Evolutionary conservation across 2,797 vertebrate species (phyloP).

Genomic region (Melanotaenia nigrans): DNA sequence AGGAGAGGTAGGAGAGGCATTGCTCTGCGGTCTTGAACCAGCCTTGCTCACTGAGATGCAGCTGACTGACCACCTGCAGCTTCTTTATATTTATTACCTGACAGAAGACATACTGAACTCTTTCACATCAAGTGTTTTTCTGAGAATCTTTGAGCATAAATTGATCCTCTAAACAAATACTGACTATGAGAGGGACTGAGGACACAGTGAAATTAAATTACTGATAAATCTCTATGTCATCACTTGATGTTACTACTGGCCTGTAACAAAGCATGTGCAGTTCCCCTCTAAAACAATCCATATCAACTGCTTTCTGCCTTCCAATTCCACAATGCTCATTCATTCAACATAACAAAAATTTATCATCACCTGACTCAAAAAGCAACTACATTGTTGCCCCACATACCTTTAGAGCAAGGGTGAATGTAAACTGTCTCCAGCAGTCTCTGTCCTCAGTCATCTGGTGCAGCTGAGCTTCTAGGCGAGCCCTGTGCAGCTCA

Average conservation of each 20-base stretch:
- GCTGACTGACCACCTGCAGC: conserved; percentile 80
- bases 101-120: conserved; percentile 20
- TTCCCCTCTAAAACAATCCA: background rate
- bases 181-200: background rate
- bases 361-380: background rate
- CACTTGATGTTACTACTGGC: background rate
- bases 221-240: background rate
- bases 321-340: background rate
- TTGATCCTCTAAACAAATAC: background rate
- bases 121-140: background rate
- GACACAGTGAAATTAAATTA: background rate
- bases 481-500: conserved; percentile 84
- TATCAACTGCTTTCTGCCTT: background rate
- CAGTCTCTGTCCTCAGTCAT: conserved; percentile 84
- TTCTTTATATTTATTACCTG: conserved; percentile 88
- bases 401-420: conserved; percentile 87
- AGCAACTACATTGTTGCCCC: background rate
- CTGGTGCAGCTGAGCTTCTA: conserved; percentile 83
- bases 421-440: conserved; percentile 84
- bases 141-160: background rate
- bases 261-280: background rate
- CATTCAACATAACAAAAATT: background rate
- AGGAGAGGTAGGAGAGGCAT: conserved; percentile 78
- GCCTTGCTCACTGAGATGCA: conserved; percentile 83
- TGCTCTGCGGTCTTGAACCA: conserved; percentile 84